phyloP scores from a whole-genome alignment of 2,113 vertebrate genomes.

The Tricholaema leucomelas region DNA sequence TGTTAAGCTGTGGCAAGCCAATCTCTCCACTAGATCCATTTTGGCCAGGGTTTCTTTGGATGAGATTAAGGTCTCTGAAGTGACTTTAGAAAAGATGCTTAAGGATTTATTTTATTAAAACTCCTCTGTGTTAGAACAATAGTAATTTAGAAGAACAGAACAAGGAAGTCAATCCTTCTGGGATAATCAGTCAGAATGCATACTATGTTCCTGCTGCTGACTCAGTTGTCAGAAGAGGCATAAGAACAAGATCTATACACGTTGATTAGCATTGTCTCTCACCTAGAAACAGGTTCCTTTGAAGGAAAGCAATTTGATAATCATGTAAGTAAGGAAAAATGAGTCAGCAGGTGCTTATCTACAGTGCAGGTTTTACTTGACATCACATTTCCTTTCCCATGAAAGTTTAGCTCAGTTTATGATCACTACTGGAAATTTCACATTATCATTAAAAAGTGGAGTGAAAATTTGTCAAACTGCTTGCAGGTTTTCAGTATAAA shows the following conservation, averaged over 20 bases:
- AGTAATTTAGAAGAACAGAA: not conserved
- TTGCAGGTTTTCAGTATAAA: not conserved
- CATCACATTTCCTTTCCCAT: not conserved
- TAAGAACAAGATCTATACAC: not conserved
- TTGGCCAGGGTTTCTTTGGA: not conserved
- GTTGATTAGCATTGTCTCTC: not conserved
- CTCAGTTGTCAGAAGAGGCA: not conserved
- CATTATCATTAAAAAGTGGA: not conserved
- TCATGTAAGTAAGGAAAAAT: not conserved
- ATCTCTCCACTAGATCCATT: not conserved
- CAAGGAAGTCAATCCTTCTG: not conserved
- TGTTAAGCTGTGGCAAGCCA: not conserved
- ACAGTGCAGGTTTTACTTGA: not conserved
- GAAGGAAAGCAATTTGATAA: not conserved
- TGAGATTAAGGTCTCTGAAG: slow-evolving; percentile 16
- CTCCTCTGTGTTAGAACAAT: not conserved
- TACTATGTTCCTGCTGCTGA: not conserved
- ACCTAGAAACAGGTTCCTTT: not conserved
- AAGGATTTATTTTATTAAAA: slow-evolving; percentile 21
- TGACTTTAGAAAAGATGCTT: slow-evolving; percentile 10
- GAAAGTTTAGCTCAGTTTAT: not conserved
- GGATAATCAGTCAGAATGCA: not conserved
- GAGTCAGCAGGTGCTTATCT: not conserved
- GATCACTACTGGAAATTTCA: not conserved
- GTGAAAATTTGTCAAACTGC: not conserved